These are phyloP conservation scores for Donacobius atricapilla DNA, from an alignment of 2,113 vertebrate species.

Conservation along the genomic window DNA sequence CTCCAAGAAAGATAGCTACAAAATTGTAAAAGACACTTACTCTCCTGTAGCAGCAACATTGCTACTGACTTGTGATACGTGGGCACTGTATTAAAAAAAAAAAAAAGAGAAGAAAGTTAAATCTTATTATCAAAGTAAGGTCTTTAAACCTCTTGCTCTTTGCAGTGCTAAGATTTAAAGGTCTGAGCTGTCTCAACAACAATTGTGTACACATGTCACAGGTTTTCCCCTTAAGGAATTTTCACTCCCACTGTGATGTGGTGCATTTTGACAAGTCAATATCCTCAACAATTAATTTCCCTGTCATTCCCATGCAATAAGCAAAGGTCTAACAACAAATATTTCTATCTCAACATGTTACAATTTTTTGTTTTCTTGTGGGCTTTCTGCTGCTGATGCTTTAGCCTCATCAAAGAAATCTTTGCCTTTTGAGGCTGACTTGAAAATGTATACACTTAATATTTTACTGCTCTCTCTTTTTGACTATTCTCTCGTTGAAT, in stretches of 20 bases:
- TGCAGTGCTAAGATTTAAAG: background rate
- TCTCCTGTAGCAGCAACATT: constrained; percentile 80
- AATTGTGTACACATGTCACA: background rate
- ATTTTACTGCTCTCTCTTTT: background rate
- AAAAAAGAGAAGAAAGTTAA: background rate
- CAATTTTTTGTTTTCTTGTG: background rate
- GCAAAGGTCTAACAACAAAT: background rate
- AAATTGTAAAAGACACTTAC: constrained; percentile 75
- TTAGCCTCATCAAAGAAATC: background rate
- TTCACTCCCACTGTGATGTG: background rate
- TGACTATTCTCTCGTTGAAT: background rate
- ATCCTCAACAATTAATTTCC: background rate
- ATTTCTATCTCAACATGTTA: background rate
- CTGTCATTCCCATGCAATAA: background rate
- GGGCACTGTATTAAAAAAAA: constrained; percentile 74
- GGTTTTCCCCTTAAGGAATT: background rate
- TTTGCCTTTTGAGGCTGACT: background rate
- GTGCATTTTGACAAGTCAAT: background rate
- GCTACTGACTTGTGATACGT: constrained; percentile 78
- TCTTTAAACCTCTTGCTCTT: background rate
- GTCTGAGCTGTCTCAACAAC: background rate
- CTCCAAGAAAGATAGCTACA: background rate
- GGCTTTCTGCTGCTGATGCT: background rate
- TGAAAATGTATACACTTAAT: background rate
- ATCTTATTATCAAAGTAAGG: background rate